A percentile compares a stretch with the other conserved stretches of the same genome.
Conservation (phyloP, 1,140 invertebrate species). For the Nephotettix cincticeps region DNA sequence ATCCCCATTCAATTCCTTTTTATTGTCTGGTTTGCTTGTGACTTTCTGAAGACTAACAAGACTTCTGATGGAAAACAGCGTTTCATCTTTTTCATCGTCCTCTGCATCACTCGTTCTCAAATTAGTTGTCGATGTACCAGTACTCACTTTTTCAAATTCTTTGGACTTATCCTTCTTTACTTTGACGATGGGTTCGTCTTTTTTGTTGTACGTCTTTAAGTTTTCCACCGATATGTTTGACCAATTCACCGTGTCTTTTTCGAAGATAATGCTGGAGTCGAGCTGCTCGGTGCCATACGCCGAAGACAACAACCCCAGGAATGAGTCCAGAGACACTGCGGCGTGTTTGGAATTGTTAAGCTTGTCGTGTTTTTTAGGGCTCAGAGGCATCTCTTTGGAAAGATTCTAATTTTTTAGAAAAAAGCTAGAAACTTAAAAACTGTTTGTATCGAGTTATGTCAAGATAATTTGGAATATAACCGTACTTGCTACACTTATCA, state of each 20-base stretch:
- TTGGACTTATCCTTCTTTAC: not conserved
- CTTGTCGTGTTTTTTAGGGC: too few species aligned
- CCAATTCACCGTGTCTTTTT: slow-evolving; percentile 1
- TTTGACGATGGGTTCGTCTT: not conserved
- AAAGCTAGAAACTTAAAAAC: too few species aligned
- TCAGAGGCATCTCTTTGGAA: too few species aligned
- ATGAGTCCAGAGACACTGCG: not conserved
- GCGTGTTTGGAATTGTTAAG: not conserved
- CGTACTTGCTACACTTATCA: too few species aligned
- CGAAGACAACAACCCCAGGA: not conserved
- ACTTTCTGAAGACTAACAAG: not conserved
- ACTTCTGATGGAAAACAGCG: slow-evolving; percentile 1
- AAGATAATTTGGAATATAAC: not conserved
- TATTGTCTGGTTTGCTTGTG: not conserved
- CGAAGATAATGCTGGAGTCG: not conserved
- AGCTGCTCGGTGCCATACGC: not conserved
- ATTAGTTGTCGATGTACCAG: not conserved
- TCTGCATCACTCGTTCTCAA: not conserved
- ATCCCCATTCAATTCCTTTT: too few species aligned
- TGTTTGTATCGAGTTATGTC: too few species aligned
- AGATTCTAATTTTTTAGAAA: too few species aligned
- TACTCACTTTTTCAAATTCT: not conserved
- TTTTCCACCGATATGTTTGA: not conserved
- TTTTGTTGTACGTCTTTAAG: not conserved
- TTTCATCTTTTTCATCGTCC: not conserved